Evolutionary conservation across 2,113 vertebrate genomes (phyloP).

Genomic region (Saccopteryx bilineata): DNA sequence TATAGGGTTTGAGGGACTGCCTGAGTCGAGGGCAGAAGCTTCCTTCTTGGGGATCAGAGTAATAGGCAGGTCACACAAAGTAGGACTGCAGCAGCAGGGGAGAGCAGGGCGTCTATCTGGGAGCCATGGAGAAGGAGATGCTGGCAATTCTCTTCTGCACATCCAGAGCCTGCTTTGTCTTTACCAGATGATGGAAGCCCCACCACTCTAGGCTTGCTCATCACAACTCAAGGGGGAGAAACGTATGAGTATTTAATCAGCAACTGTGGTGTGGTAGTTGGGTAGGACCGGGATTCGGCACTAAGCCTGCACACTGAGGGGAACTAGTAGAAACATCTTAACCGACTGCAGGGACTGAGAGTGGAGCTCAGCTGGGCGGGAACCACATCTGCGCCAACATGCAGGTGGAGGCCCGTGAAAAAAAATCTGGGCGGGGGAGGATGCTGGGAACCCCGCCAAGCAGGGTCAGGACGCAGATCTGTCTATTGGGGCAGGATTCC

Average conservation of each 20-base stretch:
- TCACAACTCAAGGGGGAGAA: not conserved
- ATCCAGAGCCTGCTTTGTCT: not conserved
- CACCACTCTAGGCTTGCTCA: not conserved
- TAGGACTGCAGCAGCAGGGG: not conserved
- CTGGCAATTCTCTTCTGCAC: not conserved
- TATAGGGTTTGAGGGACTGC: not conserved
- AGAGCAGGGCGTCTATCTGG: not conserved
- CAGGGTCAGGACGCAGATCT: not conserved
- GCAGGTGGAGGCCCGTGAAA: not conserved
- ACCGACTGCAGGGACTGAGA: not conserved
- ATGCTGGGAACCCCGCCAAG: not conserved
- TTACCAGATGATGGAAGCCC: not conserved
- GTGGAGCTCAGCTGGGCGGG: not conserved
- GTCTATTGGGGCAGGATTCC: not conserved
- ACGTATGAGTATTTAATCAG: not conserved
- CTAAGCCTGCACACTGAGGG: accelerated
- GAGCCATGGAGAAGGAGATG: not conserved
- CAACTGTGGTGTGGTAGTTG: accelerated
- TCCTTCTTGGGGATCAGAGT: not conserved
- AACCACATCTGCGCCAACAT: not conserved
- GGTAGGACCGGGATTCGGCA: not conserved
- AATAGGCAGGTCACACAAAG: not conserved
- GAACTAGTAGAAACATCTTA: not conserved
- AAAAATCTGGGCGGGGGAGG: no score
- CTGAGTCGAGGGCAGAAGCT: not conserved